Percentiles rank a stretch among this genome's conserved stretches.
Conservation (phyloP, 2,888 invertebrate species). For the Heliconius aoede region DNA sequence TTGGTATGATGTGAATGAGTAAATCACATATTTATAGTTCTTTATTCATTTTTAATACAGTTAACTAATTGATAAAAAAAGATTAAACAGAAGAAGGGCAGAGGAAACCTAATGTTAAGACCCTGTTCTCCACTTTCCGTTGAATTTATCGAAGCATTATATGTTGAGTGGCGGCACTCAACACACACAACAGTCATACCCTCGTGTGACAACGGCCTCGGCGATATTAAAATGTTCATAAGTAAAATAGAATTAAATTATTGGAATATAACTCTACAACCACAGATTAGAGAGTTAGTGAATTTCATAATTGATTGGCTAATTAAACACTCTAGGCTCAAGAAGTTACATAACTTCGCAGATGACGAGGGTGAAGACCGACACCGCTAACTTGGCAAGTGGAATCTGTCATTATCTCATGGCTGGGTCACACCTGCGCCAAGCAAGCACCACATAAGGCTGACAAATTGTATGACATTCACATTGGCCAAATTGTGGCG, state of each 20-base stretch:
- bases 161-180: too few relatives aligned
- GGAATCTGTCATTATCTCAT: conserved; percentile 74
- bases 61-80: too few relatives aligned
- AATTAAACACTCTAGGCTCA: conserved; percentile 24
- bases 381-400: conserved; percentile 65
- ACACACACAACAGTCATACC: too few relatives aligned
- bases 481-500: conserved; percentile 66
- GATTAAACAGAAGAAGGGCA: too few relatives aligned
- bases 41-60: too few relatives aligned
- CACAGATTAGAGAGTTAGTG: conserved; percentile 18
- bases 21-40: too few relatives aligned
- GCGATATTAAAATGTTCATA: too few relatives aligned
- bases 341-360: conserved; percentile 52
- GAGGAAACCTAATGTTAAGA: too few relatives aligned
- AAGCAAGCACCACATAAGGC: conserved; percentile 79
- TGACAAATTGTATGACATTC: conserved; percentile 80
- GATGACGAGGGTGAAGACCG: conserved; percentile 54
- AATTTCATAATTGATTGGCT: conserved; percentile 32
- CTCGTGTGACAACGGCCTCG: too few relatives aligned
- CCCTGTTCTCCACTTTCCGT: too few relatives aligned
- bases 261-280: conserved; percentile 4
- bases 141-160: too few relatives aligned
- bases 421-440: conserved; percentile 60
- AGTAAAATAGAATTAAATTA: too few relatives aligned
- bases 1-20: not conserved